Evolutionary conservation across 1,140 invertebrate genomes (phyloP).

Genomic region (Coenobita brevimanus): DNA sequence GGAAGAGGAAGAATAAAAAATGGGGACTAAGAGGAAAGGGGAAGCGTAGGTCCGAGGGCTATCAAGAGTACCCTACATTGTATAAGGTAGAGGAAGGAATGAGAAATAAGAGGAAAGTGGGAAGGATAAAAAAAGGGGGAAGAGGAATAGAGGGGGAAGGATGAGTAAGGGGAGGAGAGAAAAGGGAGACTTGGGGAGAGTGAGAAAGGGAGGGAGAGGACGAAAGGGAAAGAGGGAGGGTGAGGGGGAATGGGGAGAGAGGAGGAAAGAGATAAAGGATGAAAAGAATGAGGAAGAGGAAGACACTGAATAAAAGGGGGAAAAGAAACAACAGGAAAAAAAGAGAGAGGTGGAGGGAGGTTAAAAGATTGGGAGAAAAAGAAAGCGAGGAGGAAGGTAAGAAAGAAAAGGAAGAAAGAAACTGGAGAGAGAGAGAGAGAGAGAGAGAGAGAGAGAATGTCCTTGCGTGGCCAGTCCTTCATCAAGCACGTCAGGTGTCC

Average conservation of each 20-base stretch:
- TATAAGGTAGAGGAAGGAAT: neutral
- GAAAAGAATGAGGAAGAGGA: neutral
- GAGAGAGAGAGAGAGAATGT: neutral
- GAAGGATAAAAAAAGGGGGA: neutral
- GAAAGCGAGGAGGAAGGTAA: neutral
- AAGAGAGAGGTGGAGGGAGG: neutral
- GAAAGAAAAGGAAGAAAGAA: neutral
- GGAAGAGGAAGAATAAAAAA: no score
- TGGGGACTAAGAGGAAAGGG: no score
- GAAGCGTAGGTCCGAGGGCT: no score
- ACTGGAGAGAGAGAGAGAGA: neutral
- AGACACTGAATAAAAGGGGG: neutral
- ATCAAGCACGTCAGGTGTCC: neutral
- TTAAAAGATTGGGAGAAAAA: neutral
- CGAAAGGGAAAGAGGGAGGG: conserved; percentile 59
- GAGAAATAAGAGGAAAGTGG: neutral
- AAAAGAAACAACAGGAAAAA: neutral
- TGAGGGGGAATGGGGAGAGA: neutral
- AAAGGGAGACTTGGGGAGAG: neutral
- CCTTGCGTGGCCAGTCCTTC: neutral
- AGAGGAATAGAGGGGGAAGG: neutral
- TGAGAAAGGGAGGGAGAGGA: neutral
- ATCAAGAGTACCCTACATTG: no score
- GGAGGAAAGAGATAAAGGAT: conserved; percentile 59
- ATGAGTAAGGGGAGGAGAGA: no score